Conservation (phyloP, 2,888 invertebrate species). For the Drosophila algonquin region DNA sequence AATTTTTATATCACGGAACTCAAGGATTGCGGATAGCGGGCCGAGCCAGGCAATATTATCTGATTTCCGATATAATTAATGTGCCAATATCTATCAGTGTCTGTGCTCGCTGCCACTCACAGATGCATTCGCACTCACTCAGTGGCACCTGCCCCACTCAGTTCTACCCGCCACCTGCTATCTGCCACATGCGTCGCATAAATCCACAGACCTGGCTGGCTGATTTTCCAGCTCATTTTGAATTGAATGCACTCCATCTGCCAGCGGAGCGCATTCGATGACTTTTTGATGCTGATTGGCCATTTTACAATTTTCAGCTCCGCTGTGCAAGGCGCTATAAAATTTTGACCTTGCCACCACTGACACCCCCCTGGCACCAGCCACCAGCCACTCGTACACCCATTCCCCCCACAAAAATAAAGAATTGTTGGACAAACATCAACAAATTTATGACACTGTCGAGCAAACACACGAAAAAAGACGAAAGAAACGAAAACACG, state of each 20-base stretch:
- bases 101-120: conserved; percentile 23
- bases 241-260: neutral
- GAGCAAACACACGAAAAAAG: conserved; percentile 31
- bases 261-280: conserved; percentile 5
- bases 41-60: neutral
- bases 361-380: too few relatives aligned
- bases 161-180: neutral
- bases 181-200: neutral
- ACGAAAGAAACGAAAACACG: too few relatives aligned
- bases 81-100: conserved; percentile 21
- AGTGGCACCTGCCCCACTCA: neutral
- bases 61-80: conserved; percentile 17
- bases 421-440: conserved; percentile 40
- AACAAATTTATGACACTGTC: conserved; percentile 49
- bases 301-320: conserved; percentile 35
- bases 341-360: conserved; percentile 34
- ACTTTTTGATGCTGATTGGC: conserved; percentile 8
- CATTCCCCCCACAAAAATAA: neutral
- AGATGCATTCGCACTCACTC: neutral
- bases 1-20: too few relatives aligned
- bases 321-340: conserved; percentile 18
- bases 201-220: neutral
- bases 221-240: neutral
- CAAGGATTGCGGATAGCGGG: too few relatives aligned
- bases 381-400: neutral